Base-by-base conservation (phyloP, 2,797 vertebrate genomes). In the Onychomys torridus region DNA sequence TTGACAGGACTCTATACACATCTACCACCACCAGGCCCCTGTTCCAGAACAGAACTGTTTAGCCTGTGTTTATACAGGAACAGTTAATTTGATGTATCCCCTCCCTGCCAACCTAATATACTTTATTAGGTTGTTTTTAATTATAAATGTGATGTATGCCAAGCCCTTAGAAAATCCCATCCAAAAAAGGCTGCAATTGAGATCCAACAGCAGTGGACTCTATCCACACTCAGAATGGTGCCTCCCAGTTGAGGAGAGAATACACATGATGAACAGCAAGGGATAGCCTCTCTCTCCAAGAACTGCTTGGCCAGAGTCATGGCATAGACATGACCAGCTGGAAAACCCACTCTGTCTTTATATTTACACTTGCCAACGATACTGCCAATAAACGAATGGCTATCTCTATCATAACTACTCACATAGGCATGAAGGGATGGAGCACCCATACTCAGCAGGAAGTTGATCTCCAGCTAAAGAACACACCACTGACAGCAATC, bases 51-150 rank as follows among this genome's bases (percentile, higher is more conserved):
- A 25, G 49, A 88, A 34, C 9, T 75, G 37, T 79, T 59, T 55
- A 90, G 77, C 59, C 59, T 55, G 16, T 63, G 61, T 65, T 57
- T 87, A 89, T 59, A 76, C 34, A 43, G 13, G 34, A 43, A 37
- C 21, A 19, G 69, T 69, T 81, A 91, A 76, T 67, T 85, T 37
- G 43, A 87, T 77, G 4, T 90, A 82, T 55, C 95, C 96, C 55
- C 82, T 96, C 78, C 73, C 25, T 83, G 65, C 63, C 88, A 93
- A 77, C 14, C 65, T 67, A 55, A 85, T 63, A 52, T 40, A 10
- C 81, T 96, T 79, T 82, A 57, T 87, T 67, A 88, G 71, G 59
- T 88, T 73, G 34, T 49, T 95, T 97, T 96, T 57, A 81, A 90
- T 93, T 77, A 90, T 52, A 67, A 78, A 92, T 90, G 63, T 81